These are phyloP conservation scores for Elgaria multicarinata DNA, from an alignment of 2,113 vertebrate species.

Conservation along the genomic window DNA sequence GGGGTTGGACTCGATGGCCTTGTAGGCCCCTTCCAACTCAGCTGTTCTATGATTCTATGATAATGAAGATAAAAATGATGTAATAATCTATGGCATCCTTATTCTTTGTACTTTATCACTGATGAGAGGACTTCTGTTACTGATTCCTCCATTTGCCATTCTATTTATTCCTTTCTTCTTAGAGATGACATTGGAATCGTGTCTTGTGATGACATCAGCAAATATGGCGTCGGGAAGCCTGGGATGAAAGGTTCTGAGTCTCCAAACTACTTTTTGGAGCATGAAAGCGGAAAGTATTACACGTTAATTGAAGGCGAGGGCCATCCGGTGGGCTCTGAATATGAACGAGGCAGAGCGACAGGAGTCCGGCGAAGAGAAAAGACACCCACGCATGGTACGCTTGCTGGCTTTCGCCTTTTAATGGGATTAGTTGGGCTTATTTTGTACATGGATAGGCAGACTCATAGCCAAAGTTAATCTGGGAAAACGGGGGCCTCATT, in stretches of 20 bases:
- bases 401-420: not conserved
- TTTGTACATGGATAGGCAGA: not conserved
- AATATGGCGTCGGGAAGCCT: conserved; percentile 83
- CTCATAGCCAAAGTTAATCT: not conserved
- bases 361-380: conserved; percentile 89
- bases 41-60: too few relatives aligned
- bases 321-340: conserved; percentile 77
- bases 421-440: not conserved
- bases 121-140: fast-evolving
- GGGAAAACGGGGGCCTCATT: not conserved
- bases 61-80: not conserved
- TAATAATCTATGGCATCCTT: not conserved
- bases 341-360: conserved; percentile 81
- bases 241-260: conserved; percentile 86
- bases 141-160: not conserved
- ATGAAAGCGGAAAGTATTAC: conserved; percentile 87
- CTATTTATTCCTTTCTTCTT: conserved; percentile 6
- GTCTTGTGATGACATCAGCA: conserved; percentile 82
- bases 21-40: too few relatives aligned
- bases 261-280: conserved; percentile 85
- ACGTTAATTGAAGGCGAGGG: conserved; percentile 82
- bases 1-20: too few relatives aligned
- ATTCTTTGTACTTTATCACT: not conserved
- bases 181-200: conserved; percentile 86
- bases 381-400: conserved; percentile 88